These are phyloP conservation scores for Microplitis deprimator DNA, from an alignment of 2,888 invertebrate species.

Conservation along the genomic window DNA sequence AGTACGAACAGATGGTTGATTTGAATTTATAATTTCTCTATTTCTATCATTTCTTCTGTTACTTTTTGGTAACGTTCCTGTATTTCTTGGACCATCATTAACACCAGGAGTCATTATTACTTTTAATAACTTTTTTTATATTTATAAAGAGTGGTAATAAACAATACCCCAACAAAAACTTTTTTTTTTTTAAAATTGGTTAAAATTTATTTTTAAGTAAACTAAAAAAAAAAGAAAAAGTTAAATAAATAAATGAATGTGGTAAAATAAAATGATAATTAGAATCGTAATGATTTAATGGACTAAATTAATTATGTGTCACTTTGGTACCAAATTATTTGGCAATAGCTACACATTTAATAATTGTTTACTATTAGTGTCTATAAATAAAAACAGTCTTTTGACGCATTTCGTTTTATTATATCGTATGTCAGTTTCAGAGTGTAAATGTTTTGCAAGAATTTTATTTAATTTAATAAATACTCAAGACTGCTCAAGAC, in stretches of 20 bases:
- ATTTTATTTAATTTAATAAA: neutral
- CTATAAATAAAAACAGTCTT: slow-evolving; percentile 60
- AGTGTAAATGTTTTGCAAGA: neutral
- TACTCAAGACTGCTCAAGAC: neutral
- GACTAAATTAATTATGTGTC: neutral
- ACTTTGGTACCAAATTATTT: slow-evolving; percentile 25
- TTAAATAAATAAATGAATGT: neutral
- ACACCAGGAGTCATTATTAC: slow-evolving; percentile 62
- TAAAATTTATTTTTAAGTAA: neutral
- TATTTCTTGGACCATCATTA: slow-evolving; percentile 62
- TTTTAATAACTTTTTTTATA: neutral
- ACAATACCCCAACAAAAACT: neutral
- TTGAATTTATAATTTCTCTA: slow-evolving; percentile 58
- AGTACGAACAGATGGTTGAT: slow-evolving; percentile 54
- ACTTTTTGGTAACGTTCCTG: slow-evolving; percentile 67
- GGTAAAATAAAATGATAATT: neutral
- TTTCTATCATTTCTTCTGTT: slow-evolving; percentile 64
- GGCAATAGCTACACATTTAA: slow-evolving; percentile 3
- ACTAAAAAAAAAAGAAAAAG: slow-evolving; percentile 7
- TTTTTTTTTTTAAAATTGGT: no score
- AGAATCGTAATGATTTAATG: neutral
- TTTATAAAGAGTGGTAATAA: no score
- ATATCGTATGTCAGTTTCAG: neutral
- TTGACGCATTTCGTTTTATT: slow-evolving; percentile 56
- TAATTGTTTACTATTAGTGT: neutral